These are phyloP conservation scores for Sarcoramphus papa DNA, from an alignment of 2,797 vertebrate species.

Conservation along the genomic window DNA sequence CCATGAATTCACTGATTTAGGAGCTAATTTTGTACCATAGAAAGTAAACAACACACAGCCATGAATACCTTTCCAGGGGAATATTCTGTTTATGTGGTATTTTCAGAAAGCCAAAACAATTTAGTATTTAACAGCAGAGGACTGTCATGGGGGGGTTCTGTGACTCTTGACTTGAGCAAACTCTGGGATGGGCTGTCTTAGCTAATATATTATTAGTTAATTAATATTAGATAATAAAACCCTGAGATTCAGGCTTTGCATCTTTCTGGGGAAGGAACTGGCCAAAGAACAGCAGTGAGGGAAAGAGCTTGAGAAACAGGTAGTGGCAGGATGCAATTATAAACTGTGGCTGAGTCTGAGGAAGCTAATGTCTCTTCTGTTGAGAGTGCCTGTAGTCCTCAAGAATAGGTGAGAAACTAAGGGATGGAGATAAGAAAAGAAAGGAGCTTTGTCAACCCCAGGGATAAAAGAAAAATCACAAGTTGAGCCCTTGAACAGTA, in stretches of 20 bases:
- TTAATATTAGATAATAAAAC: neutral
- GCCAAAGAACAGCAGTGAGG: neutral
- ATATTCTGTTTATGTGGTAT: neutral
- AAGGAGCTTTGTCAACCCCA: neutral
- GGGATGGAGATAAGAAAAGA: neutral
- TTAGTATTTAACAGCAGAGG: neutral
- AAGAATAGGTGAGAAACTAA: neutral
- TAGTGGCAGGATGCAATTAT: neutral
- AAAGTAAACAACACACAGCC: neutral
- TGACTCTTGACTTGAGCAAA: neutral
- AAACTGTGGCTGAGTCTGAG: neutral
- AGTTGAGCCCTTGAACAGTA: neutral
- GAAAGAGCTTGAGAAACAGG: neutral
- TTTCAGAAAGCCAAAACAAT: neutral
- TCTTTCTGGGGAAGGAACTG: neutral
- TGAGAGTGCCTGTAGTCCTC: neutral
- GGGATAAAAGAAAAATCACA: neutral
- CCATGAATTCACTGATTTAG: neutral
- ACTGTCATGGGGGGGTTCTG: neutral
- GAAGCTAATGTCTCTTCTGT: neutral
- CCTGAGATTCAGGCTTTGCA: neutral
- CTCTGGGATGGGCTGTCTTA: neutral
- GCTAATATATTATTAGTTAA: neutral
- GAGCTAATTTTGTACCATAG: neutral
- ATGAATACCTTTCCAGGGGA: neutral